A percentile compares a stretch with the other conserved stretches of the same genome.
Conservation (phyloP, 2,113 vertebrate species). For the Columba livia region DNA sequence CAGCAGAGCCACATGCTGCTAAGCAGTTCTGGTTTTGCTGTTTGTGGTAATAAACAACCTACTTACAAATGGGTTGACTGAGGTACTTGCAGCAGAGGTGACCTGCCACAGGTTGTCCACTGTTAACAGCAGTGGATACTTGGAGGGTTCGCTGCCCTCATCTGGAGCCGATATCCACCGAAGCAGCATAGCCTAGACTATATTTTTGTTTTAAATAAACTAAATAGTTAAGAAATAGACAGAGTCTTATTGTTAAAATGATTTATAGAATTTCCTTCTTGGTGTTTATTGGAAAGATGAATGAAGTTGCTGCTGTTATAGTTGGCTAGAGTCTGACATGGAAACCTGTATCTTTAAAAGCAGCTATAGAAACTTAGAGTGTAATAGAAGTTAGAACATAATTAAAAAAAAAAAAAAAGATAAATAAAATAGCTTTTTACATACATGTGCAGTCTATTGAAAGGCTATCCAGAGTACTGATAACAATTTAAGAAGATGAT, state of each 20-base stretch:
- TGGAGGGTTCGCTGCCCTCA: neutral
- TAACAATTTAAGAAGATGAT: slow-evolving; percentile 76
- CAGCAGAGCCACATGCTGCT: slow-evolving; percentile 32
- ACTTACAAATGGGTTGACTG: neutral
- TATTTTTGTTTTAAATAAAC: neutral
- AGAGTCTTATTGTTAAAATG: neutral
- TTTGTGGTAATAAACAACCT: neutral
- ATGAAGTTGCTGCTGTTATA: neutral
- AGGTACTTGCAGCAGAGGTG: neutral
- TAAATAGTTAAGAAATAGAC: neutral
- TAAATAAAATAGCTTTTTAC: slow-evolving; percentile 66
- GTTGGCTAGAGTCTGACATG: neutral
- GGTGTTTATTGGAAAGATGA: neutral
- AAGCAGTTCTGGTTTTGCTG: slow-evolving; percentile 35
- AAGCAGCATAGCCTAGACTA: neutral
- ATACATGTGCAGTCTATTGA: slow-evolving; percentile 57
- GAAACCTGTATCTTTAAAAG: slow-evolving; percentile 37
- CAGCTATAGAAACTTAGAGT: neutral
- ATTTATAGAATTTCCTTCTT: neutral
- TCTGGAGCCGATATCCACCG: neutral
- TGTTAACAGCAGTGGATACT: neutral
- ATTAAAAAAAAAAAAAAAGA: slow-evolving; percentile 4
- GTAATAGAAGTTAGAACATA: slow-evolving; percentile 9
- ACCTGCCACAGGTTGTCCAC: neutral
- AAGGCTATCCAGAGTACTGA: slow-evolving; percentile 66